Conservation (phyloP, 2,113 vertebrate genomes). For the Barnardius zonarius region DNA sequence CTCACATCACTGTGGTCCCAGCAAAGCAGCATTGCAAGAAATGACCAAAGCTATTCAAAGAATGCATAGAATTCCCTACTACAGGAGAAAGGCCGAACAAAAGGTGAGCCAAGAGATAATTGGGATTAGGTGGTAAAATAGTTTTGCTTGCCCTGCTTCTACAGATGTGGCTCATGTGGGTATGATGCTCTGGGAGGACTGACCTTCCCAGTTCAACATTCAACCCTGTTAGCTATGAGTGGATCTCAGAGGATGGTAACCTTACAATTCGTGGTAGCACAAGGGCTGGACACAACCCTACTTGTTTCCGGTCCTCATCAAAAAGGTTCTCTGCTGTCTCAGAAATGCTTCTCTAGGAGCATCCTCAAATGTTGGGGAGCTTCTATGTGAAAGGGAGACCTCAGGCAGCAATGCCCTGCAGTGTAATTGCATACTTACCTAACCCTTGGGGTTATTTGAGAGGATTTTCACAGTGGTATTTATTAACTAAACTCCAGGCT, state of each 20-base stretch:
- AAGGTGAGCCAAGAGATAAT: conserved; percentile 26
- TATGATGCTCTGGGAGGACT: not conserved
- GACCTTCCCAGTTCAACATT: not conserved
- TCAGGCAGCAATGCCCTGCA: not conserved
- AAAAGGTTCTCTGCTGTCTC: not conserved
- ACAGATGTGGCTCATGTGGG: not conserved
- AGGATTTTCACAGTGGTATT: not conserved
- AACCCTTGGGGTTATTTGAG: not conserved
- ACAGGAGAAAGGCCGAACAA: conserved; percentile 7
- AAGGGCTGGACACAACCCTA: not conserved
- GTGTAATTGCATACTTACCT: not conserved
- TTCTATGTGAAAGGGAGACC: not conserved
- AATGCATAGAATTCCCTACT: not conserved
- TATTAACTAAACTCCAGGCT: not conserved
- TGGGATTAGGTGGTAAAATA: not conserved
- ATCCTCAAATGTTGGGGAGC: not conserved
- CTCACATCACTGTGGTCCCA: not conserved
- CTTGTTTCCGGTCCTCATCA: not conserved
- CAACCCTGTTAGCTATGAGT: not conserved
- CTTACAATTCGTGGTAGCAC: not conserved
- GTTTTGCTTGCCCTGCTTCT: not conserved
- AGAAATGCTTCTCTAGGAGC: not conserved
- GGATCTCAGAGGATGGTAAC: not conserved
- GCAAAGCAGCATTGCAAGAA: not conserved
- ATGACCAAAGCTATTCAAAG: not conserved